A percentile compares a stretch with the other conserved stretches of the same genome.
phyloP scores from a whole-genome alignment of 35 echinoderm and acorn worm genomes.

The Strongylocentrotus purpuratus region DNA sequence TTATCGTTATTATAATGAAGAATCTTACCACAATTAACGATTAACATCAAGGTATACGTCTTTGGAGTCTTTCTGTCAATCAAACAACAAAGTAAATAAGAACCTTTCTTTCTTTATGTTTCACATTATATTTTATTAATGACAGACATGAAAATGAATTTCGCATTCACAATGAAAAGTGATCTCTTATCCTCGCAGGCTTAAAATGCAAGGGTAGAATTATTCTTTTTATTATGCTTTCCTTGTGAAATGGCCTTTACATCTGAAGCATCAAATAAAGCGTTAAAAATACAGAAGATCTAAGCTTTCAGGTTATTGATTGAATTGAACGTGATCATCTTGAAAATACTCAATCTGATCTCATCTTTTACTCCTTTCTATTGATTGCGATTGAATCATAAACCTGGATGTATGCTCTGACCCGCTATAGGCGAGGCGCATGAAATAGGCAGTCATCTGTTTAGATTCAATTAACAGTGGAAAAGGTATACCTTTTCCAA shows the following conservation, averaged over 20 bases:
- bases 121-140: background rate
- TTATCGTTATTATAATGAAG: no score
- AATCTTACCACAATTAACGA: no score
- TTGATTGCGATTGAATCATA: background rate
- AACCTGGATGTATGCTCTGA: background rate
- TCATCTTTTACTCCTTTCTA: background rate
- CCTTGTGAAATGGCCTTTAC: background rate
- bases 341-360: background rate
- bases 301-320: background rate
- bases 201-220: background rate
- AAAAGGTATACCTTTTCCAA: no score
- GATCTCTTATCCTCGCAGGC: background rate
- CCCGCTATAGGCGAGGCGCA: no score
- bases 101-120: background rate
- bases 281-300: background rate
- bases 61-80: no score
- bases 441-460: background rate
- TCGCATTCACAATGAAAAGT: background rate
- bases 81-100: no score
- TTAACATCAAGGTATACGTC: no score
- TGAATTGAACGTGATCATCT: background rate
- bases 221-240: no score
- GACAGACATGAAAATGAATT: background rate
- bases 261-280: background rate
- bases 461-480: background rate